A percentile compares a stretch with the other conserved stretches of the same genome.
Conservation (phyloP, 2,797 vertebrate genomes). For the Gymnopithys bicolor region DNA sequence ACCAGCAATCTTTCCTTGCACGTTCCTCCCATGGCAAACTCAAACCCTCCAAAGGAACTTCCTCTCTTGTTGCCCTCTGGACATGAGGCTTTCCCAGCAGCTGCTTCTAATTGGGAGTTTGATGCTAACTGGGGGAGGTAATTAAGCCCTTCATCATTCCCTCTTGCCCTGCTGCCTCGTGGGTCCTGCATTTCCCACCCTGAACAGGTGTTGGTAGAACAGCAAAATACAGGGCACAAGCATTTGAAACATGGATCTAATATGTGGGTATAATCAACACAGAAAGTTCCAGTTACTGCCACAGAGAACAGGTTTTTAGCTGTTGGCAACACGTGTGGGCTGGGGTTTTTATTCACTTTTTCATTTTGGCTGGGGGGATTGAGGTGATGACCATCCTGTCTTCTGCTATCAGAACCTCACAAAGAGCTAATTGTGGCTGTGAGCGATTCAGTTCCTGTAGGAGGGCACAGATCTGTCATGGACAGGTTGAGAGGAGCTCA, state of each 20-base stretch:
- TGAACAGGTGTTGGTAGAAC: not conserved
- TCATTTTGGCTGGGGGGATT: not conserved
- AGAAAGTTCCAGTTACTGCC: not conserved
- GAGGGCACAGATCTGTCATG: not conserved
- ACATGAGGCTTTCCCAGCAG: not conserved
- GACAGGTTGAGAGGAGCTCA: not conserved
- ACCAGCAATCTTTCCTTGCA: not conserved
- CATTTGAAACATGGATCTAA: not conserved
- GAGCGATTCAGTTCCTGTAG: not conserved
- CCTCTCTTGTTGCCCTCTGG: not conserved
- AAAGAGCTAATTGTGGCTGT: not conserved
- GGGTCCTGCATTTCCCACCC: not conserved
- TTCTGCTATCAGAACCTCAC: not conserved
- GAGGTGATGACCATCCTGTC: not conserved
- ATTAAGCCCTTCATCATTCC: slow-evolving; percentile 23
- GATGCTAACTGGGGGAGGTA: not conserved
- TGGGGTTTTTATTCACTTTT: not conserved
- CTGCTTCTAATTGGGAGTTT: not conserved
- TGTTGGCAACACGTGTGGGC: not conserved
- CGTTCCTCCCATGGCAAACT: not conserved
- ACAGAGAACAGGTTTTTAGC: not conserved
- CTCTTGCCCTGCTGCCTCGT: not conserved
- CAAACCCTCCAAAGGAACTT: not conserved
- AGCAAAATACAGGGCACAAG: not conserved
- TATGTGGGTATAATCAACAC: not conserved